phyloP scores from a whole-genome alignment of 30 jellyfish, hydroid and myxozoan species.

The Euphysa ruthae region DNA sequence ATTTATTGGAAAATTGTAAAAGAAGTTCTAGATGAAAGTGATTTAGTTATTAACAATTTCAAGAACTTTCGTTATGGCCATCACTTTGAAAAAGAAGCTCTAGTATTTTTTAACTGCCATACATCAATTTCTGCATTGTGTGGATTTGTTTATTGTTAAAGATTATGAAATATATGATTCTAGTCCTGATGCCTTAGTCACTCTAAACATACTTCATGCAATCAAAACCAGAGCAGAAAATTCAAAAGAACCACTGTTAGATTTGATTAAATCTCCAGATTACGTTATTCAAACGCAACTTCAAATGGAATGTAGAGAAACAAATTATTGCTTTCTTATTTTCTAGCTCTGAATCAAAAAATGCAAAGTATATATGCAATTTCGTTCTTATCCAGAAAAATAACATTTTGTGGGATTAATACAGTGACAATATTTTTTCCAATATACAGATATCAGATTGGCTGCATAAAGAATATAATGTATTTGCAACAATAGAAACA shows the following conservation, averaged over 20 bases:
- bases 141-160: constrained; percentile 11
- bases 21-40: no score
- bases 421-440: background rate
- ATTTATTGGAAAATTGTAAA: no score
- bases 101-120: background rate
- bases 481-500: background rate
- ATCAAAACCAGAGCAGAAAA: constrained; percentile 19
- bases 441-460: constrained; percentile 7
- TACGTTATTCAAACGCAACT: constrained; percentile 13
- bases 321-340: constrained; percentile 7
- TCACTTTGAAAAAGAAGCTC: constrained; percentile 19
- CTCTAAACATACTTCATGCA: background rate
- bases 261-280: background rate
- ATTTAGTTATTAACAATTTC: no score
- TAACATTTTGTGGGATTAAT: background rate
- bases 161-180: background rate
- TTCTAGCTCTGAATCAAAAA: background rate
- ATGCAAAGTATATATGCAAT: background rate
- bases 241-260: background rate
- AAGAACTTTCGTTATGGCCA: constrained; percentile 8
- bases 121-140: background rate
- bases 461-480: background rate
- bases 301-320: constrained; percentile 17
- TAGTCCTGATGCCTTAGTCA: constrained; percentile 23
- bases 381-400: constrained; percentile 2